phyloP scores from a whole-genome alignment of 1,140 invertebrate species.

The Rhizoglyphus robini region DNA sequence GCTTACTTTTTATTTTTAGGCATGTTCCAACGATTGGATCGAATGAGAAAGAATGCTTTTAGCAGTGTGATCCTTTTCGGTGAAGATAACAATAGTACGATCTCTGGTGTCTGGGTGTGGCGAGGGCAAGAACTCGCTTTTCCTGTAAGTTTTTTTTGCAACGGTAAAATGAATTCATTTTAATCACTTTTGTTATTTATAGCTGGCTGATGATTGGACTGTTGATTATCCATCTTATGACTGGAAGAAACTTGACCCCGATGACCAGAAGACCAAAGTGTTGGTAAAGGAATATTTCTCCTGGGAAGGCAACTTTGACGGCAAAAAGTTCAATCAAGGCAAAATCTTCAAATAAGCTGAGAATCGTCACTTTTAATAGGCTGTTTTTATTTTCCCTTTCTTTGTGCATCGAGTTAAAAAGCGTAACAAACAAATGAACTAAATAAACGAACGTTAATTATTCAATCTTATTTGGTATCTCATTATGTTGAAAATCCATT shows the following conservation, averaged over 20 bases:
- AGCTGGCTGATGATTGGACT: slow-evolving; percentile 80
- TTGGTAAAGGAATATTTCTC: slow-evolving; percentile 81
- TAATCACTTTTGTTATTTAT: background rate
- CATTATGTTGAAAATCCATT: too few relatives aligned
- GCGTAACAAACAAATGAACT: too few relatives aligned
- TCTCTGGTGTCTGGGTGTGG: slow-evolving; percentile 95
- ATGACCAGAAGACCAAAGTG: slow-evolving; percentile 66
- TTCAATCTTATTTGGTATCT: too few relatives aligned
- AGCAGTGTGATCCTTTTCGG: slow-evolving; percentile 87
- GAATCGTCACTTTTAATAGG: too few relatives aligned
- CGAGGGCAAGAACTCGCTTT: slow-evolving; percentile 87
- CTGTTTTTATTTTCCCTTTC: too few relatives aligned
- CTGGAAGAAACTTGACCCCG: slow-evolving; percentile 87
- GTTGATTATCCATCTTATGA: slow-evolving; percentile 92
- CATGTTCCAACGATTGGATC: slow-evolving; percentile 96
- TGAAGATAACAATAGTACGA: slow-evolving; percentile 74
- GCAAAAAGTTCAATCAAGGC: slow-evolving; percentile 90
- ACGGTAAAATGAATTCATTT: background rate
- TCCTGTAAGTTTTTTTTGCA: slow-evolving; percentile 42
- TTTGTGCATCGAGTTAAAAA: too few relatives aligned
- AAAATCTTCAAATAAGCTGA: slow-evolving; percentile 99
- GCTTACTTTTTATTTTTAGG: slow-evolving; percentile 38
- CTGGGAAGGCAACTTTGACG: slow-evolving; percentile 71
- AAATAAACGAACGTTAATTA: too few relatives aligned
- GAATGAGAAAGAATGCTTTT: slow-evolving; percentile 92